phyloP scores from a whole-genome alignment of 2,797 vertebrate genomes.

The Potorous gilbertii region DNA sequence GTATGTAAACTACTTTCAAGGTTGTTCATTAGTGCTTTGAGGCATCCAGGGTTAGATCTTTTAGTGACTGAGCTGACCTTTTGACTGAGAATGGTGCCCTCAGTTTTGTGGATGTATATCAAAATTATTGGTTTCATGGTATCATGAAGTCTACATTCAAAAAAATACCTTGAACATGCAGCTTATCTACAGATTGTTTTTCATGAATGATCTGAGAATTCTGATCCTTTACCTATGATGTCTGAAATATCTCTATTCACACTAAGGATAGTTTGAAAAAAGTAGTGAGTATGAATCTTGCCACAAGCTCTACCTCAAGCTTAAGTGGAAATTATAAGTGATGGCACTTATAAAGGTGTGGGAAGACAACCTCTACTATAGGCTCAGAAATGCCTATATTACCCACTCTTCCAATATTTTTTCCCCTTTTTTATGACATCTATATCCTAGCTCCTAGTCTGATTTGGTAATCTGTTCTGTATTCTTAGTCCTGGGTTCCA shows the following conservation, averaged over 20 bases:
- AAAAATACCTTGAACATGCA: not conserved
- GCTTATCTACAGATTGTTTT: conserved; percentile 10
- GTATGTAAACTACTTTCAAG: conserved; percentile 52
- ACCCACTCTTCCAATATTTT: not conserved
- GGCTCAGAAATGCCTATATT: conserved; percentile 15
- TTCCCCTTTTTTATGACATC: conserved; percentile 13
- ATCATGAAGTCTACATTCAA: conserved; percentile 29
- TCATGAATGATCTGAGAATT: conserved; percentile 24
- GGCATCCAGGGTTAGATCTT: conserved; percentile 13
- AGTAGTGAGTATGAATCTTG: conserved; percentile 18
- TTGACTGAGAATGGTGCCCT: conserved; percentile 37
- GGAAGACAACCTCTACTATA: not conserved
- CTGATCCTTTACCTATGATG: conserved; percentile 12
- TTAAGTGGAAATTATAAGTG: conserved; percentile 32
- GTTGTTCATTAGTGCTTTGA: conserved; percentile 61
- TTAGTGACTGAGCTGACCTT: not conserved
- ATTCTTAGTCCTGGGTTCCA: not conserved
- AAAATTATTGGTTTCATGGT: conserved; percentile 55
- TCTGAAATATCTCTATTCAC: conserved; percentile 31
- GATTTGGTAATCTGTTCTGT: conserved; percentile 11
- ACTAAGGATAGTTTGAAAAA: conserved; percentile 26
- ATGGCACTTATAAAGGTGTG: conserved; percentile 14
- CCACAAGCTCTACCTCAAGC: not conserved
- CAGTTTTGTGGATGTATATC: conserved; percentile 58
- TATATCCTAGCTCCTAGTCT: not conserved